Evolutionary conservation across 2,797 vertebrate genomes (phyloP).

Genomic region (Enteromius argenteus): DNA sequence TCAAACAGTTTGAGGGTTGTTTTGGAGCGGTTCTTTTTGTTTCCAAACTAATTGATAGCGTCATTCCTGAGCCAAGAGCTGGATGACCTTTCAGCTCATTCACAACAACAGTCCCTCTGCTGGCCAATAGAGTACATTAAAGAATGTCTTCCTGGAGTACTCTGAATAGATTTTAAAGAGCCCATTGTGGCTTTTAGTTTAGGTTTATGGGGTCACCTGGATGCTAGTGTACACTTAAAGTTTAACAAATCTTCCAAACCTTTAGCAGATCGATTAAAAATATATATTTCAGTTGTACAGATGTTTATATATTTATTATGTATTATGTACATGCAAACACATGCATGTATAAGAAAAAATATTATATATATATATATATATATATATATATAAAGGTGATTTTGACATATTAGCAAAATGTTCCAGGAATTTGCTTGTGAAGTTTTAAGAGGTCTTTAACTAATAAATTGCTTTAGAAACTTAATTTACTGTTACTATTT

Average conservation of each 20-base stretch:
- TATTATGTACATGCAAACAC: too few relatives aligned
- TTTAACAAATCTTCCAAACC: neutral
- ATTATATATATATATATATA: too few relatives aligned
- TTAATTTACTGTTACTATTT: neutral
- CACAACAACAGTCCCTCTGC: slow-evolving; percentile 49
- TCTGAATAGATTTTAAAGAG: slow-evolving; percentile 25
- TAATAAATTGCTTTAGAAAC: neutral
- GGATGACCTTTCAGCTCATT: slow-evolving; percentile 51
- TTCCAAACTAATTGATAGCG: slow-evolving; percentile 47
- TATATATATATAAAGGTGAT: neutral
- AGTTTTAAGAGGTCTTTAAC: neutral
- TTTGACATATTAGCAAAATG: neutral
- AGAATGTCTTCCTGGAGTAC: slow-evolving; percentile 17
- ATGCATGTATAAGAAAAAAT: too few relatives aligned
- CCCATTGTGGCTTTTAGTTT: neutral
- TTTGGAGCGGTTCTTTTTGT: slow-evolving; percentile 48
- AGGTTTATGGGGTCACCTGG: too few relatives aligned
- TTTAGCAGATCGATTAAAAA: neutral
- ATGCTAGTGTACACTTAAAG: neutral
- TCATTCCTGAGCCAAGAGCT: slow-evolving; percentile 53
- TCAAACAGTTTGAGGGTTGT: slow-evolving; percentile 52
- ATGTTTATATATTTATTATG: neutral
- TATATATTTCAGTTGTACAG: neutral
- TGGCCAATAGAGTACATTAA: slow-evolving; percentile 45
- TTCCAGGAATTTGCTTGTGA: too few relatives aligned